Base-by-base conservation (phyloP, 1,140 invertebrate species). In the Parasteatoda tepidariorum region DNA sequence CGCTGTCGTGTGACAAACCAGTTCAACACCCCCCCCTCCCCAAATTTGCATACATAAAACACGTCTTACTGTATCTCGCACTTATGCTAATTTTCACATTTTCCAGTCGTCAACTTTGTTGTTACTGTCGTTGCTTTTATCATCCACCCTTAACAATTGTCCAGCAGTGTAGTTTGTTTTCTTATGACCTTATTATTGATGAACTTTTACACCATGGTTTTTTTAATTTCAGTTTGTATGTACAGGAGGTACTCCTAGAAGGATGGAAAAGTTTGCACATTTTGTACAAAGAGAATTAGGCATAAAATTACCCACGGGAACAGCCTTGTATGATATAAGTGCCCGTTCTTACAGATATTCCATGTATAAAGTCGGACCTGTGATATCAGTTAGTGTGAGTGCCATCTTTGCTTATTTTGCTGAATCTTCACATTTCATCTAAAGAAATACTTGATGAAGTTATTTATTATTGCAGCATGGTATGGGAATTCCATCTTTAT, bases 331-430 rank as follows among this genome's bases (percentile, higher is more conserved):
- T 85, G 96, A 99, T 89, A 96, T 99, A 84, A 96, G 95, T 86
- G 94, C 94, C 87, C 95, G 94, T 88, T 97, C 96, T 11, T 97
- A 98, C 88, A 91, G 97, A 86, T 99, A 98, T 89, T 95, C 94
- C 24, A 96, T 99, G 94, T 99, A 95, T 90, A 99, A 99, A 94
- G 95, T 98, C 31, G 96, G 96, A n/a, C 95, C 95, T 0, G 95
- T 98, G 30, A 91, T 98, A 0, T 96, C 93, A 85, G 92, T 97
- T 82, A 97, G 95, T 88, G 96, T 97, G 92, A 95, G 94, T 94
- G 87, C 54, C 11, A 41, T 13, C 13, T 41, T 41, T 41, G 13
- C 13, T 5, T 61, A 4, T 26, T 26, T 61, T 61, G 2, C 30
- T 62, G 7, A 2, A 62, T 62, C 30, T 30, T 22, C 3, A 2